Base-by-base conservation (phyloP, 1,140 invertebrate genomes). In the Drosophila kohkoa region DNA sequence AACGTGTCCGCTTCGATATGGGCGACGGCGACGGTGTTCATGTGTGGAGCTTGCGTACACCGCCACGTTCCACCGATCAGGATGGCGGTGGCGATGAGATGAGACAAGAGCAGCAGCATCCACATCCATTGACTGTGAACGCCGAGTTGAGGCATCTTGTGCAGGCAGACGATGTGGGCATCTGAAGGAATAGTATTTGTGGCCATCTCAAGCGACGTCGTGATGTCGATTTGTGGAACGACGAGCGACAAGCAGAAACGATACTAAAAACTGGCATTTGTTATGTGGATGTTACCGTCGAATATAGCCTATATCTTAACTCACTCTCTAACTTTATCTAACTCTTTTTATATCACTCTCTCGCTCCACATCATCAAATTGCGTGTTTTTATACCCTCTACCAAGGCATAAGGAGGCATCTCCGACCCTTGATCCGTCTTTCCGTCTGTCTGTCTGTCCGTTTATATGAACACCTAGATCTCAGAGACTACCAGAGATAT, bases 11-110 rank as follows among this genome's bases (percentile, higher is more conserved):
- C 15, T 67, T 86, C n/a, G 72, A 81, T 13, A 28, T 64, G 60
- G 82, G 82, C 11, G 75, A 67, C 28, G 82, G 82, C 8, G 82
- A 86, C 43, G 72, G 76, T 5, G 5, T 70, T 4, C 64, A 69
- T 7, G 75, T 86, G 5, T 81, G 79, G 72, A 86, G 52, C 20
- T 63, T 64, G 52, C 67, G 49, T 3, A n/a, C 55, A 5, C 64
- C 65, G 0, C 25, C 57, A 10, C 45, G 32, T 1, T 6, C 59
- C 46, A 55, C 38, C 16, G 75, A 71, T 0, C 70, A 63, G 28
- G 48, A 64, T 48, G 82, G 82, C 11, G 64, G 73, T 5, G 82
- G 82, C 13, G 82, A 86, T 25, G 41, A 54, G 5, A 35, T 30
- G 25, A 35, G 46, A 32, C 32, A 32, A 8, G 5, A 32, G 32